These are phyloP conservation scores for Lymantria monacha DNA, from an alignment of 2,888 invertebrate genomes.

Conservation along the genomic window DNA sequence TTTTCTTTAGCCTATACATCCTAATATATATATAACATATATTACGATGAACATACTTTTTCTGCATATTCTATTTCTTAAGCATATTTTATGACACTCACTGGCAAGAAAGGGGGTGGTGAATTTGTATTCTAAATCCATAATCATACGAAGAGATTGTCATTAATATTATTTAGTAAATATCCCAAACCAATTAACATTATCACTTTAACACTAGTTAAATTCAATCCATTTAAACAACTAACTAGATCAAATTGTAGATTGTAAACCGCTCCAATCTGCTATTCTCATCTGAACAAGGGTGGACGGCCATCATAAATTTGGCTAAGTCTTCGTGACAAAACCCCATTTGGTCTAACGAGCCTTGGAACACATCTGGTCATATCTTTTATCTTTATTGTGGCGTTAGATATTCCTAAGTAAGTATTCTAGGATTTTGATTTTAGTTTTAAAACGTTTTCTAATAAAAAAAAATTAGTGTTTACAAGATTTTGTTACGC, in stretches of 20 bases:
- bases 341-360: conserved; percentile 45
- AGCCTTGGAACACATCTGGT: conserved; percentile 32
- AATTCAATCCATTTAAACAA: background rate
- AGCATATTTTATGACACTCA: too few relatives aligned
- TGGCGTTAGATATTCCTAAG: conserved; percentile 25
- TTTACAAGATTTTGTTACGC: background rate
- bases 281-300: conserved; percentile 32
- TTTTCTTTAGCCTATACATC: too few relatives aligned
- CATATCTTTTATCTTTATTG: conserved; percentile 45
- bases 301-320: conserved; percentile 44
- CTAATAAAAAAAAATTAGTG: background rate
- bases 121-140: too few relatives aligned
- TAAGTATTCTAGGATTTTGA: conserved; percentile 12
- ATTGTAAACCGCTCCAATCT: conserved; percentile 29
- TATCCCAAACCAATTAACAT: too few relatives aligned
- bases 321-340: conserved; percentile 46
- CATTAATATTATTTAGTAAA: too few relatives aligned
- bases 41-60: too few relatives aligned
- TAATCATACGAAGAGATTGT: too few relatives aligned
- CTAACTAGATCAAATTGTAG: conserved; percentile 15
- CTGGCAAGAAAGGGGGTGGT: too few relatives aligned
- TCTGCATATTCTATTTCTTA: too few relatives aligned
- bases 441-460: conserved; percentile 13
- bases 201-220: conserved; percentile 9
- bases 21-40: too few relatives aligned